A percentile compares a stretch with the other conserved stretches of the same genome.
Evolutionary conservation across 2,797 vertebrate genomes (phyloP).

Genomic region (Todus mexicanus): DNA sequence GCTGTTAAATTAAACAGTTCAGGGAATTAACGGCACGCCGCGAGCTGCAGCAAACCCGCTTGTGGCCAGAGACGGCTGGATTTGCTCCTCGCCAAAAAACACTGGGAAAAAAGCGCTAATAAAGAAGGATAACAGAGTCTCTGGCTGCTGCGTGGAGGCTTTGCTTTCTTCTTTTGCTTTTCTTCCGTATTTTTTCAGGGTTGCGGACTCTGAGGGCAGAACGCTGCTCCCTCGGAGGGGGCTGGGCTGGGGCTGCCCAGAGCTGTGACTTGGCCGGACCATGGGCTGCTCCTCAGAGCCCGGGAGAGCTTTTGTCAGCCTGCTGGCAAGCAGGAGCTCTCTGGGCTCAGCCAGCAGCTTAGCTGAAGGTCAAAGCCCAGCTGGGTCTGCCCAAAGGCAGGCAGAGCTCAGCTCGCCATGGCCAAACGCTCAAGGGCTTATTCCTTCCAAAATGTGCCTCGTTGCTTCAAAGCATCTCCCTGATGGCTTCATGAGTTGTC

Average conservation of each 20-base stretch:
- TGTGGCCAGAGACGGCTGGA: not conserved
- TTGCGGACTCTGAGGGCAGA: not conserved
- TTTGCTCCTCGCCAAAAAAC: not conserved
- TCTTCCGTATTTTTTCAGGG: not conserved
- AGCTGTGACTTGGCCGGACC: not conserved
- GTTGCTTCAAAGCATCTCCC: not conserved
- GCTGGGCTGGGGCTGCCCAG: not conserved
- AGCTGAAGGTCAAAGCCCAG: not conserved
- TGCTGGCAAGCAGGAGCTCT: not conserved
- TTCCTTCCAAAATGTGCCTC: not conserved
- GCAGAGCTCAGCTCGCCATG: not conserved
- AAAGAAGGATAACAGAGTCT: not conserved
- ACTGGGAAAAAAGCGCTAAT: not conserved
- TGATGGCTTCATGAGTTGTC: accelerated
- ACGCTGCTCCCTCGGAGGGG: not conserved
- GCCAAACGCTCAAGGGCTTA: accelerated
- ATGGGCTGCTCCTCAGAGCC: not conserved
- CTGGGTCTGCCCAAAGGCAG: not conserved
- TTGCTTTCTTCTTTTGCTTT: not conserved
- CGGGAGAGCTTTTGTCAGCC: not conserved
- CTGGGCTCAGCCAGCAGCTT: not conserved
- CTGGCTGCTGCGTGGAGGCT: not conserved
- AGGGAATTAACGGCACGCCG: constrained; percentile 16
- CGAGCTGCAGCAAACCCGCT: constrained; percentile 13
- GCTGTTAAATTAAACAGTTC: constrained; percentile 43